These are phyloP conservation scores for Pemphredon lugubris DNA, from an alignment of 2,888 invertebrate genomes.

Conservation along the genomic window DNA sequence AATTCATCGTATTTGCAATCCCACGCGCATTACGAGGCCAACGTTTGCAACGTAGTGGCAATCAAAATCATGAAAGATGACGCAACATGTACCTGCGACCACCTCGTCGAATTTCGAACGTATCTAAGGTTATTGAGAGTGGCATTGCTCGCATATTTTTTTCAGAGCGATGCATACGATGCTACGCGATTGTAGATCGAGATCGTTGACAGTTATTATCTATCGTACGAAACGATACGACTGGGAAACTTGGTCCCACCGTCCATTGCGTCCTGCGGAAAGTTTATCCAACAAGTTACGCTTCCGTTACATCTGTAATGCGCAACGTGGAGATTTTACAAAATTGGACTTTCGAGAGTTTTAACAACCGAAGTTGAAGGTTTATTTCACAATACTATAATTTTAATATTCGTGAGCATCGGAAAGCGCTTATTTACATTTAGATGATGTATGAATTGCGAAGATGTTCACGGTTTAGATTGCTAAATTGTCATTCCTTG, in stretches of 20 bases:
- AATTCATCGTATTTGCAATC: conserved; percentile 72
- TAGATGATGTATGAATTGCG: no score
- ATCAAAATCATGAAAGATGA: conserved; percentile 42
- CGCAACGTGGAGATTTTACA: no score
- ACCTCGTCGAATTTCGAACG: conserved; percentile 33
- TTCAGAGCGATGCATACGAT: neutral
- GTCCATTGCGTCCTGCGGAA: no score
- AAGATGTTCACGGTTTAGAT: no score
- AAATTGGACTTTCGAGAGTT: no score
- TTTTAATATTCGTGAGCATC: no score
- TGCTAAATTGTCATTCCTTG: no score
- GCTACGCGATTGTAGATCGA: conserved; percentile 14
- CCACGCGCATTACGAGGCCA: conserved; percentile 69
- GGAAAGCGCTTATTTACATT: no score
- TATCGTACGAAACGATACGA: neutral
- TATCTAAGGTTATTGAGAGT: conserved; percentile 43
- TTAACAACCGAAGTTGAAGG: no score
- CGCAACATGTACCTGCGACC: conserved; percentile 9
- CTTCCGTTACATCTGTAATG: no score
- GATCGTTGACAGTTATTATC: conserved; percentile 6
- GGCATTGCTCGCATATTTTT: conserved; percentile 28
- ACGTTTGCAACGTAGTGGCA: conserved; percentile 30
- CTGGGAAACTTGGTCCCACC: neutral
- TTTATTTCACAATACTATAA: no score
- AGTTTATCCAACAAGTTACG: no score